Evolutionary conservation across 1,140 invertebrate genomes (phyloP).

Genomic region (Lepidurus couesii): DNA sequence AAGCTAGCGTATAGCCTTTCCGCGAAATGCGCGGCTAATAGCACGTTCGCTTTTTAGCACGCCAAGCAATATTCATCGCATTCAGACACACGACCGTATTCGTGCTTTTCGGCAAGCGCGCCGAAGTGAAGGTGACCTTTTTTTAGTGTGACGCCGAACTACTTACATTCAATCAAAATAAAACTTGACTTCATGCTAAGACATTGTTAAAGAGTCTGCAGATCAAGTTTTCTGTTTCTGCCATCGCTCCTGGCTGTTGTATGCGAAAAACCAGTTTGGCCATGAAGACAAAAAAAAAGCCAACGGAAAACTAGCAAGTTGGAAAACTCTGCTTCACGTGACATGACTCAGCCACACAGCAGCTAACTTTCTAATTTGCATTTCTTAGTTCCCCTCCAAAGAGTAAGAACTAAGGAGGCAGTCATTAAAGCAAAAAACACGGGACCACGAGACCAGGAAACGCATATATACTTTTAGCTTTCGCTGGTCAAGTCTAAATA

Average conservation of each 20-base stretch:
- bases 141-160: background rate
- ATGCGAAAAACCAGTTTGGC: background rate
- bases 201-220: background rate
- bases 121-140: background rate
- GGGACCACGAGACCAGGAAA: background rate
- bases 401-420: background rate
- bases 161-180: background rate
- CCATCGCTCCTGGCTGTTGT: background rate
- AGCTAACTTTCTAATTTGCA: background rate
- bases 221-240: background rate
- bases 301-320: background rate
- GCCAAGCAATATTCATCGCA: background rate
- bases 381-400: background rate
- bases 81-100: background rate
- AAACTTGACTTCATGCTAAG: background rate
- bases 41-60: background rate
- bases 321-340: background rate
- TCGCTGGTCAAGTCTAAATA: too few species aligned
- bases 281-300: background rate
- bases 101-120: slow-evolving; percentile 12
- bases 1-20: background rate
- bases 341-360: background rate
- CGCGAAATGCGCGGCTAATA: background rate
- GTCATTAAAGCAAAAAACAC: background rate
- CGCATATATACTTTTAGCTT: too few species aligned